Conservation (phyloP, 2,113 vertebrate species). For the Setophaga coronata region DNA sequence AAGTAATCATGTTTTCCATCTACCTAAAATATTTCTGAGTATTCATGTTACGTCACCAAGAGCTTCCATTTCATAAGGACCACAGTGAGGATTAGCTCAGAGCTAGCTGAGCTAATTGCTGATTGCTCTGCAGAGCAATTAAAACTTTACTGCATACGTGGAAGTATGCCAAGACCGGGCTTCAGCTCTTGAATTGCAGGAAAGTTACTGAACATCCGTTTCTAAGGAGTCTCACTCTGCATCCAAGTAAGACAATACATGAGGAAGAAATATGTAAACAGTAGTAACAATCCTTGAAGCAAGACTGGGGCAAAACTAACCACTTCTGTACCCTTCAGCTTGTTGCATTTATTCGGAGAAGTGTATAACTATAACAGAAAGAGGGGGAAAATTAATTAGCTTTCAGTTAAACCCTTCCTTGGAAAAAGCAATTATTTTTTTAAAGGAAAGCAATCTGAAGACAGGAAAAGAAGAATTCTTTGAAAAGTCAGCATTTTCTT, state of each 20-base stretch:
- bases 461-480: not conserved
- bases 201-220: not conserved
- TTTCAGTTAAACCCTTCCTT: not conserved
- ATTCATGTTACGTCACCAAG: not conserved
- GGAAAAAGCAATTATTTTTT: not conserved
- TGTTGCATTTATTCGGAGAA: constrained; percentile 74
- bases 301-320: constrained; percentile 51
- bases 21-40: not conserved
- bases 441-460: not conserved
- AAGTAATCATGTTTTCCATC: not conserved
- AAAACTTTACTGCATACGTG: not conserved
- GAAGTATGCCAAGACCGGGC: not conserved
- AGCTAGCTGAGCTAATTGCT: not conserved
- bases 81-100: not conserved
- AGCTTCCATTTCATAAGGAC: not conserved
- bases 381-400: not conserved
- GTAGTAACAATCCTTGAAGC: not conserved
- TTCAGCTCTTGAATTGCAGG: constrained; percentile 12
- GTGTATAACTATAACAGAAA: constrained; percentile 64
- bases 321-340: constrained; percentile 76
- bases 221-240: not conserved
- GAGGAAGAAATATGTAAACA: not conserved
- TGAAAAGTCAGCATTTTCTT: not conserved
- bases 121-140: not conserved
- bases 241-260: not conserved